Conservation (phyloP, 92 coral and sea anemone species). For the Plumapathes pennacea region DNA sequence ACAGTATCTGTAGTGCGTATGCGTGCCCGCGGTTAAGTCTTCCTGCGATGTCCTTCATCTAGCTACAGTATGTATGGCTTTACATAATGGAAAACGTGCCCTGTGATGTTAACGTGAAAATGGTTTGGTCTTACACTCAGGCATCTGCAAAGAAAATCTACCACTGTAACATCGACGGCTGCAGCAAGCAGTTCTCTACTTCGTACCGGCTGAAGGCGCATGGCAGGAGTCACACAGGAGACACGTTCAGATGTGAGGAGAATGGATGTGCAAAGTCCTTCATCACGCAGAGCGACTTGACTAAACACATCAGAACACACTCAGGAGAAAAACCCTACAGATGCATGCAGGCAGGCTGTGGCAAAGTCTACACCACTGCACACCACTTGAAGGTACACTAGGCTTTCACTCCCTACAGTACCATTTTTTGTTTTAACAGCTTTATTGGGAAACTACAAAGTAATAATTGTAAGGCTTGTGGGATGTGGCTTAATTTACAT, state of each 20-base stretch:
- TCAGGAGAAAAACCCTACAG: slow-evolving; percentile 95
- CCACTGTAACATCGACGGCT: slow-evolving; percentile 93
- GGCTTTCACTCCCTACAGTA: no score
- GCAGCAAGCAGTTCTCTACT: slow-evolving; percentile 95
- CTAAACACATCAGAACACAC: slow-evolving; percentile 94
- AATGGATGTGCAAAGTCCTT: slow-evolving; percentile 90
- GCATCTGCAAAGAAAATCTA: slow-evolving; percentile 80
- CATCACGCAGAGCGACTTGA: slow-evolving; percentile 95
- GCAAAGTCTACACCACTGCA: slow-evolving; percentile 95
- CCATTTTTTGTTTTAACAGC: no score
- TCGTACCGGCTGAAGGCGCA: slow-evolving; percentile 97
- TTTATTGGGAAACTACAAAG: no score
- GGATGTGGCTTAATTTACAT: no score
- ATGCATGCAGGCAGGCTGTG: slow-evolving; percentile 91
- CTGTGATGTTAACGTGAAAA: no score
- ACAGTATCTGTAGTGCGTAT: no score
- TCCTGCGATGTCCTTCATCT: no score
- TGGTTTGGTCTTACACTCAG: no score
- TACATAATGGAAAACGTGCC: no score
- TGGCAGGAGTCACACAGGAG: slow-evolving; percentile 97
- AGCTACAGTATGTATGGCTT: no score
- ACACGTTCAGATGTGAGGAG: slow-evolving; percentile 91
- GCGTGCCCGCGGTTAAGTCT: no score
- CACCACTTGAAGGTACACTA: slow-evolving; percentile 92
- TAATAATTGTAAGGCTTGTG: no score